Base-by-base conservation (phyloP, 1,140 invertebrate species). In the Heliothis subflexa region DNA sequence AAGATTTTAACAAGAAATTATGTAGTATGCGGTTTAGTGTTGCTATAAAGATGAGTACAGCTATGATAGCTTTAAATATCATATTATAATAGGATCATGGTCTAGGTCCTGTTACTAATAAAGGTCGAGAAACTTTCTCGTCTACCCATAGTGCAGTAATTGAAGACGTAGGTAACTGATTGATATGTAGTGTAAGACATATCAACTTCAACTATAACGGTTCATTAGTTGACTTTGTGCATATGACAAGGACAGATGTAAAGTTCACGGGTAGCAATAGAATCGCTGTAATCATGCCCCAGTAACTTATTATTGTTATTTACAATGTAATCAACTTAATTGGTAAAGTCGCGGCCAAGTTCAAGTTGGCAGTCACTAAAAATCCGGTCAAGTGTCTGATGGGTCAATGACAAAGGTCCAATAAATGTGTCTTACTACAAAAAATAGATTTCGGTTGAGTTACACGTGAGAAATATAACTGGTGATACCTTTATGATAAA, bases 301-400 rank as follows among this genome's bases (percentile, higher is more conserved):
- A 50, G 25, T 73, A 59, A 74, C 14, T 49, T 61, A 28, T 49
- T 57, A 73, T 57, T 73, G 54, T 64, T 68, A 81, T 59, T 82
- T 73, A 79, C 81, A 64, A 54, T 57, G 68, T 78, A 81, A 83
- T 81, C 73, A 77, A 49, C 40, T 28, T 81, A 81, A 80, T 82
- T 79, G 64, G 68, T 78, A 71, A 50, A 70, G 83, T 83, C 78
- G 84, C 82, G 88, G 88, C 83, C 86, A 91, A 91, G 87, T 91
- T 89, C 87, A 91, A 87, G 88, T 78, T 73, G 57, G 62, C 16
- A 66, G n/a, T 66, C 33, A 11, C 16, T 66, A 66, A 66, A 66
- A 66, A 47, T 10, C 40, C 18, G 62, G 40, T 47, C 40, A 47
- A 70, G 18, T 28, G 14, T 28, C 66, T 52, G 66, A 66, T 12